These are phyloP conservation scores for Urocyon cinereoargenteus DNA, from an alignment of 2,797 vertebrate species.

Conservation along the genomic window DNA sequence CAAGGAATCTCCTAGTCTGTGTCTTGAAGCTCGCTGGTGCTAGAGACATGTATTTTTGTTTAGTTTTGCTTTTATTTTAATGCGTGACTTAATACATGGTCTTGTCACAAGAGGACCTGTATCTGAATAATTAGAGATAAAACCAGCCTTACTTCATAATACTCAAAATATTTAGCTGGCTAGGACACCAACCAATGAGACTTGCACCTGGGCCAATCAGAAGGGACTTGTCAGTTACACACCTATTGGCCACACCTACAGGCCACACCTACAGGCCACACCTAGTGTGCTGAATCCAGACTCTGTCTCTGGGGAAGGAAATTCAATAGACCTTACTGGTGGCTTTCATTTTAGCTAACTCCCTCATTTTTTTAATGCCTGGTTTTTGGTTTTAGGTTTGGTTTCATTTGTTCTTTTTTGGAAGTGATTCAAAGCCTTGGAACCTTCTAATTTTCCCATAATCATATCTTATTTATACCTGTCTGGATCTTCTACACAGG, in stretches of 20 bases:
- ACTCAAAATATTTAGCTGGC: not conserved
- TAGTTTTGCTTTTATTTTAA: conserved; percentile 42
- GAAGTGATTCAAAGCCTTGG: conserved; percentile 37
- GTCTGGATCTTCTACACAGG: conserved; percentile 31
- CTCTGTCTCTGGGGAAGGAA: not conserved
- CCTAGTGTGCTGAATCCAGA: not conserved
- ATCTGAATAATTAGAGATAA: not conserved
- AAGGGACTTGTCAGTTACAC: not conserved
- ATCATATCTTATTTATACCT: conserved; percentile 69
- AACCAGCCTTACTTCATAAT: not conserved
- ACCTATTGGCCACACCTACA: not conserved
- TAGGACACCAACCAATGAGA: not conserved
- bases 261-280: not conserved
- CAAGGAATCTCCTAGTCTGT: not conserved
- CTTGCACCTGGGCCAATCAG: not conserved
- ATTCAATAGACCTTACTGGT: not conserved
- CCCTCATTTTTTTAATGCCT: not conserved
- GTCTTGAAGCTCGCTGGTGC: not conserved
- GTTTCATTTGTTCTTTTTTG: not conserved
- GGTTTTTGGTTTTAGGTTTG: not conserved
- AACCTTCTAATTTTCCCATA: conserved; percentile 64
- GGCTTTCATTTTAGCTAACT: not conserved
- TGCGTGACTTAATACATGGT: not conserved
- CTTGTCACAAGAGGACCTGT: not conserved
- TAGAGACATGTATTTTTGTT: conserved; percentile 4